Evolutionary conservation across 2,113 vertebrate genomes (phyloP), one percentile per base, ranked within the genome.

Genomic region (Mirounga angustirostris): DNA sequence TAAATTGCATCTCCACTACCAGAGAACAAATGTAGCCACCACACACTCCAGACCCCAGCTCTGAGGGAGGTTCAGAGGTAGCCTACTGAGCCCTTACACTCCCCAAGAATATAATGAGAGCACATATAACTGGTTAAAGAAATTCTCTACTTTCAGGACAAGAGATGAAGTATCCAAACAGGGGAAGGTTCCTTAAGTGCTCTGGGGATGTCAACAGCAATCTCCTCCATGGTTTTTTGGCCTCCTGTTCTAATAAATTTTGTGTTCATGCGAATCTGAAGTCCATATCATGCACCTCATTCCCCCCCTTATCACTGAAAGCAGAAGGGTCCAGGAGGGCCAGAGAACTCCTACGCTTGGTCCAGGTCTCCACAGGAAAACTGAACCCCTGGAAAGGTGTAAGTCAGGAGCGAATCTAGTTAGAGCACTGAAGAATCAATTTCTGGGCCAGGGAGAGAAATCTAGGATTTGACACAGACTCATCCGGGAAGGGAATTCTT

Each of bases 191-290:
- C 43, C 61, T 36, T 71, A 26, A 67, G 24, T 79, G 21, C 19
- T 89, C 11, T 4, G 33, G 24, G n/a, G 36, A 54, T 26, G 4
- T 84, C 43, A 11, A 46, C 24, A 43, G 7, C 28, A 46, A 43
- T 69, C 13, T 54, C 43, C 2, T 76, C 26, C 18, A 8, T 36
- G 28, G 33, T 43, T 14, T 69, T 28, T 58, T 88, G 15, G 59
- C 30, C 21, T 40, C 52, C 50, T 85, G 4, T 46, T 81, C 54
- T 67, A 93, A 97, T 97, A 95, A 95, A 96, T n/a, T 52, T 40
- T 81, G 16, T 92, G 15, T 84, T 18, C 13, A 21, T 11, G 36
- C 0, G 52, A 50, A 43, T 63, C 46, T 52, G 81, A 65, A 94
- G 19, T 28, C 59, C 8, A 18, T 19, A 82, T 14, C 36, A 22